Evolutionary conservation across 1,140 invertebrate species (phyloP), one percentile per base, ranked within the genome.

Genomic region (Rhynchophorus ferrugineus): DNA sequence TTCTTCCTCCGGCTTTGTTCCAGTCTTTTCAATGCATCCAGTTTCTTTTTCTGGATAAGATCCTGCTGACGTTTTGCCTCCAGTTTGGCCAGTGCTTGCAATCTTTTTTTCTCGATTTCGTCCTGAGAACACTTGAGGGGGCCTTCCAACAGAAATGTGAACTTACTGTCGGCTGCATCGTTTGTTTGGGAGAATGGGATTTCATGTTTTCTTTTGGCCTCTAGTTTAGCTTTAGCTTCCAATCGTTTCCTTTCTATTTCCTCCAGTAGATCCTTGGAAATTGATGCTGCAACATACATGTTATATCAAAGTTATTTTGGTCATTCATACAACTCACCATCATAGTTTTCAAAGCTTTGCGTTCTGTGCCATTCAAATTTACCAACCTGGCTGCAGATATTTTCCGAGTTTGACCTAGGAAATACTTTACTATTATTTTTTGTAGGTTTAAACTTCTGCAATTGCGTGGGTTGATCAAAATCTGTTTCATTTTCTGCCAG

Each of bases 71-170:
- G 54, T 52, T 68, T 69, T 17, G 51, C 57, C 49, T 68, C 58
- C 36, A 64, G 29, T 49, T 62, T 67, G 8, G 65, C 66, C 18
- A 61, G 39, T 7, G 67, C 67, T 52, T 67, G 58, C 38, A 60
- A 42, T 29, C 66, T 37, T 55, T 69, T 69, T 21, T 59, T 56
- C 47, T 69, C 65, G 13, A 69, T 68, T 60, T 68, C 65, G 50
- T 67, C 57, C 19, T 33, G 48, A 3, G 59, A 61, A 53, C 61
- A 61, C 43, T 35, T 54, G 14, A 48, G 8, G 11, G 35, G 29
- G 14, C 44, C 44, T 49, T 34, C 33, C 20, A 44, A 21, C 36
- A 21, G 1, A 35, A 47, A 46, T 43, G 17, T 38, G 5, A 38
- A 38, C 7, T 38, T 14, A 38, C 24, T 11, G 11, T 29, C 5